Evolutionary conservation across 2,888 invertebrate genomes (phyloP).

Genomic region (Synanthedon tipuliformis): DNA sequence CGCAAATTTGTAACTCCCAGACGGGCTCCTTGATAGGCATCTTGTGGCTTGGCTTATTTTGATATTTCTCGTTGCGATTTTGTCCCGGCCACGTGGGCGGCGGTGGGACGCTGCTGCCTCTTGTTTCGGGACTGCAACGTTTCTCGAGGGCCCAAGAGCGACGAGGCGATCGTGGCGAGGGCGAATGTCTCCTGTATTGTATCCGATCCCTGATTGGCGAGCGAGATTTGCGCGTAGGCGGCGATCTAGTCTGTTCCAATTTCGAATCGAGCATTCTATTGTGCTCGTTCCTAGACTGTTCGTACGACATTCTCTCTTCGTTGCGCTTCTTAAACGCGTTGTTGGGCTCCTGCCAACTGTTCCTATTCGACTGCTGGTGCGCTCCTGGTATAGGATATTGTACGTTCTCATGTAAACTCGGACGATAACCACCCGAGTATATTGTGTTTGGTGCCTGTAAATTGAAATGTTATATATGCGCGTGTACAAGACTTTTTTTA

Average conservation of each 20-base stretch:
- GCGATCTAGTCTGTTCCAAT: constrained; percentile 7
- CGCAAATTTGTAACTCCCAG: constrained; percentile 10
- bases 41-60: constrained; percentile 10
- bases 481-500: no score
- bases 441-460: constrained; percentile 58
- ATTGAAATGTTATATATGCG: constrained; percentile 45
- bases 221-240: constrained; percentile 30
- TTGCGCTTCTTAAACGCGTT: constrained; percentile 28
- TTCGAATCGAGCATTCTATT: constrained; percentile 10
- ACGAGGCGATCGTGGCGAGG: constrained; percentile 45
- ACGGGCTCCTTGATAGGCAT: constrained; percentile 7
- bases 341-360: constrained; percentile 34
- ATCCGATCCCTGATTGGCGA: constrained; percentile 40
- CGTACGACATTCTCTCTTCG: constrained; percentile 22
- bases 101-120: constrained; percentile 40
- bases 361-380: constrained; percentile 17
- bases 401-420: constrained; percentile 25
- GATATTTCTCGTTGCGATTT: constrained; percentile 9
- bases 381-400: constrained; percentile 23
- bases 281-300: constrained; percentile 13
- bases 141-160: constrained; percentile 59
- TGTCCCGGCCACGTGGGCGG: constrained; percentile 57
- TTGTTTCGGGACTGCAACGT: constrained; percentile 38
- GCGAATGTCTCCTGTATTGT: constrained; percentile 41
- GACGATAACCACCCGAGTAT: constrained; percentile 53